These are phyloP conservation scores for Bolborhynchus lineola DNA, from an alignment of 2,113 vertebrate species.

Conservation along the genomic window DNA sequence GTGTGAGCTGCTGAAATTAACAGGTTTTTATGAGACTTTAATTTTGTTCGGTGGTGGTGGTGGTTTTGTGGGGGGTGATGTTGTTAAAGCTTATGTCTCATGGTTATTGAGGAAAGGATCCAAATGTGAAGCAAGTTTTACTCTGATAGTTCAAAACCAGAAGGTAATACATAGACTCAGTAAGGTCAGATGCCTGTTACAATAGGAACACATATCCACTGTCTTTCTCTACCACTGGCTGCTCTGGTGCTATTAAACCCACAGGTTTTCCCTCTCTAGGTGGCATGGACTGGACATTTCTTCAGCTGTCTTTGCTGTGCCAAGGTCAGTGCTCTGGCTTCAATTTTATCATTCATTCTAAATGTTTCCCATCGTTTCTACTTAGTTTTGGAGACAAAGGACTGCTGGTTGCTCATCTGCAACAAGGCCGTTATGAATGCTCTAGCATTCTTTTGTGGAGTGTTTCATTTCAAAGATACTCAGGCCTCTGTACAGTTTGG, in stretches of 20 bases:
- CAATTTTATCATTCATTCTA: background rate
- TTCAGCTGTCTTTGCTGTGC: background rate
- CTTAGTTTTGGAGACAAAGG: background rate
- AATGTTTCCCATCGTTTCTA: background rate
- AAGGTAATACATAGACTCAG: fast-evolving
- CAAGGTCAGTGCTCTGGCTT: background rate
- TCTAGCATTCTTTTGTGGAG: background rate
- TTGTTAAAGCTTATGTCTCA: background rate
- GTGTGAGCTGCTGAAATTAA: background rate
- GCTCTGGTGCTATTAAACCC: background rate
- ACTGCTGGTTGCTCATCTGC: background rate
- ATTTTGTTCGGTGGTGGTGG: background rate
- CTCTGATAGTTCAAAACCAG: background rate
- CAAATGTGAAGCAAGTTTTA: background rate
- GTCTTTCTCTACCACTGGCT: background rate
- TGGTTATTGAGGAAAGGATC: background rate
- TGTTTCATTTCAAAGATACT: background rate
- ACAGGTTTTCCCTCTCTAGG: background rate
- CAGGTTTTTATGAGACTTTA: background rate
- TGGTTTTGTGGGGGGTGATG: background rate
- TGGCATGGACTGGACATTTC: background rate
- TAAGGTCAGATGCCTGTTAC: background rate
- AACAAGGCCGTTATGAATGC: background rate
- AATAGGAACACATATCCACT: fast-evolving
- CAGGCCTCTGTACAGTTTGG: background rate